phyloP scores from a whole-genome alignment of 2,888 invertebrate genomes.

The Hirtodrosophila alboralis region DNA sequence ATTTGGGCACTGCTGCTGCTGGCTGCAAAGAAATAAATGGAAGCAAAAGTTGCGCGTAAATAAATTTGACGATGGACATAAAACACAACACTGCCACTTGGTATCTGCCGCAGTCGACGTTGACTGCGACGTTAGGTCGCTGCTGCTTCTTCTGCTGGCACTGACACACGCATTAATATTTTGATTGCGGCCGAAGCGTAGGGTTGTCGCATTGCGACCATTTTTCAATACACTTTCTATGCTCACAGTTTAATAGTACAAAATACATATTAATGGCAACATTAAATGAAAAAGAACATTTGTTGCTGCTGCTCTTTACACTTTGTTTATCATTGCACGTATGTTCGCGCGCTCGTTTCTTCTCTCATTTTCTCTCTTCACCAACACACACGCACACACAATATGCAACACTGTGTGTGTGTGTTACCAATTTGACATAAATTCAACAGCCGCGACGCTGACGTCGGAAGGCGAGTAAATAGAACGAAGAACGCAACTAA shows the following conservation, averaged over 20 bases:
- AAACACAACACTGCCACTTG: conserved; percentile 55
- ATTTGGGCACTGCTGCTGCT: conserved; percentile 28
- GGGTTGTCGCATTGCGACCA: conserved; percentile 42
- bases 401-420: conserved; percentile 65
- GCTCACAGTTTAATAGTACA: conserved; percentile 5
- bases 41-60: conserved; percentile 47
- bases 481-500: conserved; percentile 69
- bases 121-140: conserved; percentile 13
- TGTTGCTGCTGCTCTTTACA: conserved; percentile 56
- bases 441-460: conserved; percentile 83
- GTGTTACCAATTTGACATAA: conserved; percentile 82
- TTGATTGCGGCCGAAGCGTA: conserved; percentile 34
- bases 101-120: conserved; percentile 13
- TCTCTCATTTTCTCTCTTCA: conserved; percentile 31
- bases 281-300: conserved; percentile 37
- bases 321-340: conserved; percentile 73
- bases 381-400: conserved; percentile 42
- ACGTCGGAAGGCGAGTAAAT: conserved; percentile 74
- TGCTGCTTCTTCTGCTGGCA: too few relatives aligned
- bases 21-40: conserved; percentile 27
- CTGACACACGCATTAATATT: conserved; percentile 33
- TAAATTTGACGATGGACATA: conserved; percentile 54
- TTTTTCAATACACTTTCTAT: conserved; percentile 16
- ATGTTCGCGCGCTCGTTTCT: conserved; percentile 46
- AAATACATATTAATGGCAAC: conserved; percentile 12